These are phyloP conservation scores for Phyllotreta cruciferae DNA, from an alignment of 2,888 invertebrate genomes.

Conservation along the genomic window DNA sequence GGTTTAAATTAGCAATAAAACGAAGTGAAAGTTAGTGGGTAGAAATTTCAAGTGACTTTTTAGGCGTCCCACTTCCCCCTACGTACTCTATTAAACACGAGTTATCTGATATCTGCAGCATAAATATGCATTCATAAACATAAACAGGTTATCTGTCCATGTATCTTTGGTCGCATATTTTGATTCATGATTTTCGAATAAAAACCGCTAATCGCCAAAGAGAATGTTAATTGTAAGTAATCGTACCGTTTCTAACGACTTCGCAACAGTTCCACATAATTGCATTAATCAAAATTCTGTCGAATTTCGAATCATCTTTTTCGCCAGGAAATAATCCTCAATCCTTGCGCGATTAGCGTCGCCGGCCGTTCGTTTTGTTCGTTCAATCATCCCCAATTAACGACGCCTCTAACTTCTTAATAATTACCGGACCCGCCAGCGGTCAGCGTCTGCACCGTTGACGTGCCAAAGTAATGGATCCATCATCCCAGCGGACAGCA, in stretches of 20 bases:
- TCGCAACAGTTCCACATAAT: not conserved
- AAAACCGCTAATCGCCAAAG: not conserved
- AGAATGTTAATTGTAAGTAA: constrained; percentile 16
- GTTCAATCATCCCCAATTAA: constrained; percentile 61
- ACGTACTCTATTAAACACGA: not conserved
- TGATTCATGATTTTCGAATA: constrained; percentile 7
- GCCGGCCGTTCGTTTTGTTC: constrained; percentile 40
- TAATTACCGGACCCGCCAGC: constrained; percentile 52
- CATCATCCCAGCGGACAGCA: constrained; percentile 61
- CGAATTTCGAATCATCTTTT: constrained; percentile 2
- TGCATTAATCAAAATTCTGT: not conserved
- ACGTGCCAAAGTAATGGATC: constrained; percentile 63
- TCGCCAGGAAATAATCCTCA: not conserved
- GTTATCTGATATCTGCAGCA: constrained; percentile 1
- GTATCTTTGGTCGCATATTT: not conserved
- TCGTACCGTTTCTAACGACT: not conserved
- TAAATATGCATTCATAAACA: constrained; percentile 7
- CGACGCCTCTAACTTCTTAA: constrained; percentile 55
- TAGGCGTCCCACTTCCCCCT: constrained; percentile 3
- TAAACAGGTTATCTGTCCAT: constrained; percentile 13
- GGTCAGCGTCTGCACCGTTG: constrained; percentile 49
- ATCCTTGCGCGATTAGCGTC: constrained; percentile 2
- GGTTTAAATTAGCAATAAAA: too few species aligned
- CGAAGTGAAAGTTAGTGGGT: too few species aligned
- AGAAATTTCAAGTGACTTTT: constrained; percentile 1